Evolutionary conservation across 2,113 vertebrate genomes (phyloP).

Genomic region (Scophthalmus maximus): DNA sequence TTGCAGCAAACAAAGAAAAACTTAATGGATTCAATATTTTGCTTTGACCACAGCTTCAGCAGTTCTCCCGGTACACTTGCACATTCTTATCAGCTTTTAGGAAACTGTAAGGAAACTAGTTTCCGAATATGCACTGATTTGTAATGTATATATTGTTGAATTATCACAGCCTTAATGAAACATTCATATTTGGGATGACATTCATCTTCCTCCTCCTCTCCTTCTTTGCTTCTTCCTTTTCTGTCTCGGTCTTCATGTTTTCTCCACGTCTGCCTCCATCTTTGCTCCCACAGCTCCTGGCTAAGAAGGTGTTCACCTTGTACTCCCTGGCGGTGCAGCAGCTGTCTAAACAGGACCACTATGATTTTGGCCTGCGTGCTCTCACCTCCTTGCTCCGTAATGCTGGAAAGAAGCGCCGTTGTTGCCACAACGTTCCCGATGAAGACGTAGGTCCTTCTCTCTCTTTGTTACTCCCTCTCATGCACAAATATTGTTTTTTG

Average conservation of each 20-base stretch:
- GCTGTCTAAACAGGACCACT: slow-evolving; percentile 91
- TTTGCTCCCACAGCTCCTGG: slow-evolving; percentile 71
- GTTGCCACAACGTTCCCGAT: slow-evolving; percentile 76
- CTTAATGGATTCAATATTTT: too few species aligned
- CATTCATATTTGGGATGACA: neutral
- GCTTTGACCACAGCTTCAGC: neutral
- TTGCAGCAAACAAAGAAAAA: too few species aligned
- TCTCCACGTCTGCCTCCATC: neutral
- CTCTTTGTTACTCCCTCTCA: neutral
- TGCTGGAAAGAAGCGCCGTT: slow-evolving; percentile 65
- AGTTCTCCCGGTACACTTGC: neutral
- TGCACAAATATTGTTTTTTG: too few species aligned
- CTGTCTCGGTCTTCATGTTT: neutral
- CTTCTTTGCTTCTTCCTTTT: neutral
- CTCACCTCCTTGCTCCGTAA: slow-evolving; percentile 90
- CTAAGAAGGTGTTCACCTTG: slow-evolving; percentile 91
- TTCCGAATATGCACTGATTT: too few species aligned
- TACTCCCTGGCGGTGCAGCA: slow-evolving; percentile 91
- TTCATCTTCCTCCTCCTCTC: neutral
- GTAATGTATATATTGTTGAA: too few species aligned
- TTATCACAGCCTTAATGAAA: too few species aligned
- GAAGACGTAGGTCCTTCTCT: slow-evolving; percentile 81
- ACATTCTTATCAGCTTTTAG: too few species aligned
- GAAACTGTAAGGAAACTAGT: too few species aligned
- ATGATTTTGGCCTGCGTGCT: slow-evolving; percentile 91